A percentile compares a stretch with the other conserved stretches of the same genome.
phyloP scores from a whole-genome alignment of 2,113 vertebrate genomes.

The Cyprinodon variegatus region DNA sequence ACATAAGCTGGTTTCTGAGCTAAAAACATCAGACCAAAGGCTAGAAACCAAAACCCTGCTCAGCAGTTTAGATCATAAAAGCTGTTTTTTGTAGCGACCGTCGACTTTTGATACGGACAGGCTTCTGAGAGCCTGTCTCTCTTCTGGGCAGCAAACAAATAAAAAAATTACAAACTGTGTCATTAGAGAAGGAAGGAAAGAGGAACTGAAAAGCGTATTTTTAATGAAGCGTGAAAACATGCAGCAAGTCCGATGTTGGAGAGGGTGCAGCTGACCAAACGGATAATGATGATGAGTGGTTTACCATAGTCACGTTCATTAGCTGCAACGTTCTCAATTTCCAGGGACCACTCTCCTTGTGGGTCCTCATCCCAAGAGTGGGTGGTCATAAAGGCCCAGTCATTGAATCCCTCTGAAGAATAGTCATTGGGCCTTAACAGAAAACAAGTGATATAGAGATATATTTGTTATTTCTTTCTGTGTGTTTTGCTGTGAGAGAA shows the following conservation, averaged over 20 bases:
- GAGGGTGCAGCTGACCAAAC: conserved; percentile 12
- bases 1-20: conserved; percentile 9
- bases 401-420: conserved; percentile 92
- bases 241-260: conserved; percentile 4
- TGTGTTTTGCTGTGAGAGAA: not conserved
- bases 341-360: conserved; percentile 91
- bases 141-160: not conserved
- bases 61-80: conserved; percentile 25
- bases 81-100: not conserved
- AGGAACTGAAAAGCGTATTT: conserved; percentile 16
- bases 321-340: conserved; percentile 89
- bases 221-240: conserved; percentile 31
- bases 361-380: conserved; percentile 97
- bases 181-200: conserved; percentile 1
- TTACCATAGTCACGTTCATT: conserved; percentile 90
- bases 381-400: conserved; percentile 98
- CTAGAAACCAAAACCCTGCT: conserved; percentile 1
- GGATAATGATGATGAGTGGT: conserved; percentile 27
- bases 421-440: conserved; percentile 88
- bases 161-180: conserved; percentile 5
- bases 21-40: conserved; percentile 3
- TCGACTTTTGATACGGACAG: conserved; percentile 18
- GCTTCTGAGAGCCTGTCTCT: conserved; percentile 3
- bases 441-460: not conserved
- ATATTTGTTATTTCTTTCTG: not conserved